A percentile compares a stretch with the other conserved stretches of the same genome.
These are phyloP conservation scores for Protomyctophum bolini DNA, from an alignment of 2,113 vertebrate species.

Conservation along the genomic window DNA sequence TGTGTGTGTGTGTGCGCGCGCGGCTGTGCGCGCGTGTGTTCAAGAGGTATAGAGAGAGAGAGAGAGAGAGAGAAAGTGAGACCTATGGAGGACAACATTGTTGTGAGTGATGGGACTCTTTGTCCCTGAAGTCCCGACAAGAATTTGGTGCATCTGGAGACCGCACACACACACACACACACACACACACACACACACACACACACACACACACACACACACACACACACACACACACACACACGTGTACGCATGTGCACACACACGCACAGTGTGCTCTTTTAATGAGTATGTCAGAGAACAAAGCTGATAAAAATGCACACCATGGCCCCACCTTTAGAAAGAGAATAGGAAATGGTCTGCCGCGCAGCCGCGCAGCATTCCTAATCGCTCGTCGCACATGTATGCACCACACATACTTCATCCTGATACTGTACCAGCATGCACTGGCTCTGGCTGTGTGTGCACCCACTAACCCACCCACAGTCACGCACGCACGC, in stretches of 20 bases:
- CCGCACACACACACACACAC: constrained; percentile 22
- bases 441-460: too few species aligned
- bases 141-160: constrained; percentile 44
- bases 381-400: constrained; percentile 55
- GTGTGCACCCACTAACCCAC: constrained; percentile 15
- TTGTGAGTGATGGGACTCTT: constrained; percentile 34
- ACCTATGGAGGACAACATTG: constrained; percentile 1
- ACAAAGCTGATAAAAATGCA: constrained; percentile 76
- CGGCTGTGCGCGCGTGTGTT: not conserved
- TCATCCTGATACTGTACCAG: too few species aligned
- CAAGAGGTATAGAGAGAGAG: not conserved
- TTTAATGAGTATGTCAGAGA: constrained; percentile 71
- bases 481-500: not conserved
- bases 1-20: constrained; percentile 4
- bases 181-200: constrained; percentile 8
- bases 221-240: constrained; percentile 10
- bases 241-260: constrained; percentile 2
- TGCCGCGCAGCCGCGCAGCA: constrained; percentile 56
- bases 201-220: constrained; percentile 12
- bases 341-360: constrained; percentile 74
- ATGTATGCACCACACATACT: constrained; percentile 30
- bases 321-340: constrained; percentile 60
- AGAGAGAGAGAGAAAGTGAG: constrained; percentile 27
- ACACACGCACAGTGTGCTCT: constrained; percentile 40
- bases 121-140: constrained; percentile 32